These are phyloP conservation scores for Accipiter virgatus DNA, from an alignment of 2,113 vertebrate species.

Conservation along the genomic window DNA sequence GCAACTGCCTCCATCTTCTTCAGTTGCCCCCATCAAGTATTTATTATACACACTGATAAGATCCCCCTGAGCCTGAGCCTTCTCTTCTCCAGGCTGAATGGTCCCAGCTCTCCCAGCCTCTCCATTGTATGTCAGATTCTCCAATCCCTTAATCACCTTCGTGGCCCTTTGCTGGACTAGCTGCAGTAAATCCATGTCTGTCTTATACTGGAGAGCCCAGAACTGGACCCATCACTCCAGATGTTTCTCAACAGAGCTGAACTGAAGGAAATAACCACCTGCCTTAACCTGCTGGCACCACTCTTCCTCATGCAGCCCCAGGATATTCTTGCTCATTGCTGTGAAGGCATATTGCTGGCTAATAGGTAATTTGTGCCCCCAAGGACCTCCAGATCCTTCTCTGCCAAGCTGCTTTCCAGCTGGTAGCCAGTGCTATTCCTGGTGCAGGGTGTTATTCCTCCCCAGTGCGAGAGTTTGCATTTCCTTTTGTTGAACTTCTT, in stretches of 20 bases:
- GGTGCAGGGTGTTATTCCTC: not conserved
- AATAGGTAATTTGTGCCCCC: not conserved
- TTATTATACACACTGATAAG: not conserved
- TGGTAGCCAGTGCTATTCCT: not conserved
- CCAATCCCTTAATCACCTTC: not conserved
- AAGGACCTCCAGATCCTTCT: not conserved
- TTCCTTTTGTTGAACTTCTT: not conserved
- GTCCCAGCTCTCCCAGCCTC: not conserved
- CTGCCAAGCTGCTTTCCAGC: not conserved
- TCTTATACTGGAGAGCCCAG: not conserved
- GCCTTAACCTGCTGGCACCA: rapidly evolving
- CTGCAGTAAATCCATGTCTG: not conserved
- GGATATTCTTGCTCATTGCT: not conserved
- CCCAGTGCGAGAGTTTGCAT: not conserved
- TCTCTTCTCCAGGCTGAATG: not conserved
- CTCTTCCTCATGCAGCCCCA: not conserved
- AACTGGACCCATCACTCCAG: not conserved
- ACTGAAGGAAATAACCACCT: not conserved
- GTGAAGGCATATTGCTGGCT: not conserved
- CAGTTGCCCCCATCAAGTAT: not conserved
- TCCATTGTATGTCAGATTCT: not conserved
- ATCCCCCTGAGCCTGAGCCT: not conserved
- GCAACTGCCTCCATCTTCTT: not conserved
- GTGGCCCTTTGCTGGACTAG: not conserved
- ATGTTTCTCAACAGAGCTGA: not conserved